Evolutionary conservation across 1,140 invertebrate species (phyloP).

Genomic region (Tenebrio molitor): DNA sequence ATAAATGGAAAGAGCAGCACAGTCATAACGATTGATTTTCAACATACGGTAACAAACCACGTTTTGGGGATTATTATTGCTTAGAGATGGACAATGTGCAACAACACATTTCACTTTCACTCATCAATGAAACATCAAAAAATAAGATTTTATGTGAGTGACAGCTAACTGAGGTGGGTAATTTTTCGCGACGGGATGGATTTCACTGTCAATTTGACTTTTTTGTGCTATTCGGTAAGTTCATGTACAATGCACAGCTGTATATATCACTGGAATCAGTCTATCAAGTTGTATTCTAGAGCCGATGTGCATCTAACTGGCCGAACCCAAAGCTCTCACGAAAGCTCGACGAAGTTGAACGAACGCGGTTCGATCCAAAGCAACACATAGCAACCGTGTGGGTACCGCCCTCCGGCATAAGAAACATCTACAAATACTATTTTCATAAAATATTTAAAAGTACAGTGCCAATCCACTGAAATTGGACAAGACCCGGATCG

Average conservation of each 20-base stretch:
- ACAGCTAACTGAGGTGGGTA: no score
- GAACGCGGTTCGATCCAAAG: slow-evolving; percentile 46
- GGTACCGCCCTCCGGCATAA: slow-evolving; percentile 46
- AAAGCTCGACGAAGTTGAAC: slow-evolving; percentile 46
- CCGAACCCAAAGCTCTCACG: slow-evolving; percentile 45
- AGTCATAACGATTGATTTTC: not conserved
- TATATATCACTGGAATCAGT: slow-evolving; percentile 44
- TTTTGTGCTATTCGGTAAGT: slow-evolving; percentile 18
- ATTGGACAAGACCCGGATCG: slow-evolving; percentile 12
- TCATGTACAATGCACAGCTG: slow-evolving; percentile 5
- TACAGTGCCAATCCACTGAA: not conserved
- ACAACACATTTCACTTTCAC: slow-evolving; percentile 27
- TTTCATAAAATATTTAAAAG: slow-evolving; percentile 45
- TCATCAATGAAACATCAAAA: slow-evolving; percentile 13
- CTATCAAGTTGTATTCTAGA: slow-evolving; percentile 43
- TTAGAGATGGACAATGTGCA: no score
- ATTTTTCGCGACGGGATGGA: not conserved
- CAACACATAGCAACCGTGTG: slow-evolving; percentile 49
- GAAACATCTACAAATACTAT: slow-evolving; percentile 44
- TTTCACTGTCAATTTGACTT: not conserved
- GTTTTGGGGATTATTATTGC: not conserved
- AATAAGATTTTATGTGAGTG: not conserved
- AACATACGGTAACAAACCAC: not conserved
- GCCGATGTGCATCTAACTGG: slow-evolving; percentile 43
- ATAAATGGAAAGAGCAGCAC: not conserved